Conservation (phyloP, 2,113 vertebrate species). For the Spea multiplicata region DNA sequence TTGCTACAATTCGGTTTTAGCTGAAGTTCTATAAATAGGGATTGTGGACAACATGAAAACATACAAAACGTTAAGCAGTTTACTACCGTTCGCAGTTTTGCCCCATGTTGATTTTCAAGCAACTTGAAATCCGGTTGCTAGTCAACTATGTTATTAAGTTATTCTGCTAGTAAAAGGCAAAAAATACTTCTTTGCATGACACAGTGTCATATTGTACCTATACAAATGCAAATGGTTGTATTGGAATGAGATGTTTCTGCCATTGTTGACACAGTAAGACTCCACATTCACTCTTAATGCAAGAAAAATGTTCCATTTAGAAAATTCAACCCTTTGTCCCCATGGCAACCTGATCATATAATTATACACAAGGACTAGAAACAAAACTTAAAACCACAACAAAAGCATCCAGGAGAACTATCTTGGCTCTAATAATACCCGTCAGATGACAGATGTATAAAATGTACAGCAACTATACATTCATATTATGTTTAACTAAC, state of each 20-base stretch:
- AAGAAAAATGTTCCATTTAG: slow-evolving; percentile 58
- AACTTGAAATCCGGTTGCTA: no score
- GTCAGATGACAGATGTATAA: no score
- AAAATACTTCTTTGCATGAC: neutral
- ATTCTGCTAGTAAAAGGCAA: neutral
- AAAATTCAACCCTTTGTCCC: slow-evolving; percentile 60
- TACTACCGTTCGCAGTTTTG: no score
- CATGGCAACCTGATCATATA: slow-evolving; percentile 64
- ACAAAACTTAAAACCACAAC: slow-evolving; percentile 46
- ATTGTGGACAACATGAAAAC: no score
- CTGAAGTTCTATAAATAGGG: no score
- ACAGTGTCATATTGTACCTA: neutral
- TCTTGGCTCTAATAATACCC: slow-evolving; percentile 25
- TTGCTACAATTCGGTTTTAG: no score
- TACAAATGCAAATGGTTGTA: slow-evolving; percentile 2
- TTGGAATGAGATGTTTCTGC: slow-evolving; percentile 3
- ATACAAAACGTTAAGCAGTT: no score
- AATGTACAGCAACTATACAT: no score
- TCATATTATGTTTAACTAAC: no score
- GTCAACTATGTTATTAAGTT: neutral
- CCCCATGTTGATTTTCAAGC: no score
- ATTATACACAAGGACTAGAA: slow-evolving; percentile 56
- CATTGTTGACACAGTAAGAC: slow-evolving; percentile 46
- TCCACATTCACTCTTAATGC: slow-evolving; percentile 50
- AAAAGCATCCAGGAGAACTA: slow-evolving; percentile 45